Percentiles rank a stretch among this genome's conserved stretches.
phyloP scores from a whole-genome alignment of 1,140 invertebrate genomes.

The Euwallacea fornicatus region DNA sequence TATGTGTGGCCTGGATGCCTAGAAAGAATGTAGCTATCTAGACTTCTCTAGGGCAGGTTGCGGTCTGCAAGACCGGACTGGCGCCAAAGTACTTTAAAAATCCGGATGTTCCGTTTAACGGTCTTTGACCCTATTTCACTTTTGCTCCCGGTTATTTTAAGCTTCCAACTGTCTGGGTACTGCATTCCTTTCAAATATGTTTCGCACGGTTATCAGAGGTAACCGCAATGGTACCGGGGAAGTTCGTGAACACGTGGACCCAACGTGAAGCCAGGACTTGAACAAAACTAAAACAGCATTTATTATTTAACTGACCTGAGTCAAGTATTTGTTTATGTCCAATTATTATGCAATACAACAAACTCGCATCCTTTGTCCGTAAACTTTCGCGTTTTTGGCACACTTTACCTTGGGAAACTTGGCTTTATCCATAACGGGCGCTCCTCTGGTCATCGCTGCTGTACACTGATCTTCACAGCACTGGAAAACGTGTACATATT shows the following conservation, averaged over 20 bases:
- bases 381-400: no score
- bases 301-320: constrained; percentile 15
- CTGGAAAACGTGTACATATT: constrained; percentile 12
- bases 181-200: no score
- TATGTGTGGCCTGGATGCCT: no score
- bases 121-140: constrained; percentile 24
- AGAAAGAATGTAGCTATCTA: no score
- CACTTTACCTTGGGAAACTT: constrained; percentile 7
- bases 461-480: constrained; percentile 4
- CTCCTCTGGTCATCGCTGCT: constrained; percentile 19
- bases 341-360: constrained; percentile 19
- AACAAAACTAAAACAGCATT: no score
- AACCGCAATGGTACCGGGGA: no score
- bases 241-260: no score
- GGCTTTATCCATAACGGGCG: constrained; percentile 13
- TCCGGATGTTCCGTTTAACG: constrained; percentile 20
- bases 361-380: neutral
- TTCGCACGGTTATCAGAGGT: no score
- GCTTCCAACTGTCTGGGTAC: neutral
- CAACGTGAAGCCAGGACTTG: no score
- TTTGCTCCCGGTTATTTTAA: constrained; percentile 25
- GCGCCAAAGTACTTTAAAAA: constrained; percentile 27
- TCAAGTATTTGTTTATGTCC: constrained; percentile 11
- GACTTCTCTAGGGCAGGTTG: neutral
- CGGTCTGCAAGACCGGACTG: constrained; percentile 1